phyloP scores from a whole-genome alignment of 2,888 invertebrate species.

The Boloria euphrosyne region DNA sequence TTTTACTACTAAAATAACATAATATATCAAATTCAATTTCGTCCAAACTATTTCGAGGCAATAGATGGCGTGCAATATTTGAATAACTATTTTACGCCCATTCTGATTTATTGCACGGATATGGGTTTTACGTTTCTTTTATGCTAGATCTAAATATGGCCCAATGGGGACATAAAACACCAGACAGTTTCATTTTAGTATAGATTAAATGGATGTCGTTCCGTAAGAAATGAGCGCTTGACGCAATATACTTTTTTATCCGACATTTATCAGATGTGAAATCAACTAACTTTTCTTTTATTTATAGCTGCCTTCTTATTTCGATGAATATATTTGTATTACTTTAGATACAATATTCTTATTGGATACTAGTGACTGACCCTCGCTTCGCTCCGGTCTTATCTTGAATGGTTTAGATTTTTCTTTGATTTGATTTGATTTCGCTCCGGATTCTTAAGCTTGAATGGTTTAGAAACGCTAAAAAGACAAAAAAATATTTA shows the following conservation, averaged over 20 bases:
- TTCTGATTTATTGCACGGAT: slow-evolving; percentile 25
- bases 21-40: too few relatives aligned
- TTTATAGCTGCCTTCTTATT: neutral
- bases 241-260: slow-evolving; percentile 8
- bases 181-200: slow-evolving; percentile 22
- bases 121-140: slow-evolving; percentile 26
- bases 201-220: slow-evolving; percentile 26
- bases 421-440: too few relatives aligned
- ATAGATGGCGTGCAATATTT: slow-evolving; percentile 1
- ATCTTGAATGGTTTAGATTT: too few relatives aligned
- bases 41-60: too few relatives aligned
- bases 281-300: neutral
- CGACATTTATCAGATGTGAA: neutral
- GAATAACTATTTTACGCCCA: slow-evolving; percentile 7
- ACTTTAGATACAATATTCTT: too few relatives aligned
- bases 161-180: slow-evolving; percentile 24
- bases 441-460: too few relatives aligned
- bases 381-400: too few relatives aligned
- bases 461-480: too few relatives aligned
- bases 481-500: too few relatives aligned
- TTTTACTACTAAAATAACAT: too few relatives aligned
- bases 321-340: too few relatives aligned
- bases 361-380: too few relatives aligned
- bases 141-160: slow-evolving; percentile 33
- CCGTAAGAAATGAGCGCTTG: slow-evolving; percentile 22